Evolutionary conservation across 2,113 vertebrate genomes (phyloP).

Genomic region (Thomomys bottae): DNA sequence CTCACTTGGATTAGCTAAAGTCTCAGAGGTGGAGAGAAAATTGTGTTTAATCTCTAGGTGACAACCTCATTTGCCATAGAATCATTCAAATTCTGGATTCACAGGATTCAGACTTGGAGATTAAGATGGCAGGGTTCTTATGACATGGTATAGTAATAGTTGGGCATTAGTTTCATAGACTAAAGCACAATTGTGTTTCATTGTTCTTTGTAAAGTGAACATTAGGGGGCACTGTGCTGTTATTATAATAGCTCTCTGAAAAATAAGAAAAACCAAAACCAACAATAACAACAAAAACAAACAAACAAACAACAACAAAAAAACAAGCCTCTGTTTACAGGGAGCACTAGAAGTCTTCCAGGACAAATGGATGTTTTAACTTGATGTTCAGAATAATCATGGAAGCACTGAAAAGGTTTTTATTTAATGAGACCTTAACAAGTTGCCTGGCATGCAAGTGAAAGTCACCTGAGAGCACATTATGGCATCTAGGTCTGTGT

Average conservation of each 20-base stretch:
- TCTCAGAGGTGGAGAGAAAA: no score
- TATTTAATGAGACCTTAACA: conserved; percentile 41
- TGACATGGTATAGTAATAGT: neutral
- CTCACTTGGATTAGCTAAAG: neutral
- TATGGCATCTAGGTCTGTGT: neutral
- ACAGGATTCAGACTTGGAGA: neutral
- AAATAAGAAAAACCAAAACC: no score
- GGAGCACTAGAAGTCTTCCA: conserved; percentile 18
- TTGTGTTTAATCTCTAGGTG: conserved; percentile 26
- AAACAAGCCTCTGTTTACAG: conserved; percentile 48
- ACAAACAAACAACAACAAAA: no score
- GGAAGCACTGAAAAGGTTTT: conserved; percentile 4
- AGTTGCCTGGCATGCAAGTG: neutral
- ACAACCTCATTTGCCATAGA: conserved; percentile 21
- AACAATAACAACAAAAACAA: no score
- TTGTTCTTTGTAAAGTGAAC: conserved; percentile 20
- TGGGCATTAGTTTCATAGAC: conserved; percentile 44
- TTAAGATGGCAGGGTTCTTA: neutral
- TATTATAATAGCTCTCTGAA: neutral
- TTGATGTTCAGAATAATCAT: conserved; percentile 29
- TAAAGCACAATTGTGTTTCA: neutral
- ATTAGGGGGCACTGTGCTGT: conserved; percentile 82
- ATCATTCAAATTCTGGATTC: neutral
- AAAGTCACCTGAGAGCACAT: conserved; percentile 14
- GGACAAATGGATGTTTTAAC: conserved; percentile 45